These are phyloP conservation scores for Drosophila seclusa DNA, from an alignment of 2,888 invertebrate species.

Conservation along the genomic window DNA sequence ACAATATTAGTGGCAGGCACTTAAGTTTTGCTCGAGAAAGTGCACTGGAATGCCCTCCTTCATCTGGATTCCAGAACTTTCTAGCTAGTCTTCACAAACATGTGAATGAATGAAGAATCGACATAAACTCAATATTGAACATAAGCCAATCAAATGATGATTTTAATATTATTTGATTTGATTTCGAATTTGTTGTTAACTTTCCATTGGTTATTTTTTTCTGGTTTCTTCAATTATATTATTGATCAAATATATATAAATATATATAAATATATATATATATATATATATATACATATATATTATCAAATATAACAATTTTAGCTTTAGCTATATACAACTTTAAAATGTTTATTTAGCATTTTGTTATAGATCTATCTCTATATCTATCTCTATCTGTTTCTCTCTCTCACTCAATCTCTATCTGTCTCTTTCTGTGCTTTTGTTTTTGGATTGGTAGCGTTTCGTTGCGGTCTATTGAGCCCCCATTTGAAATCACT, in stretches of 20 bases:
- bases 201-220: background rate
- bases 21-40: background rate
- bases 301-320: background rate
- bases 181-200: background rate
- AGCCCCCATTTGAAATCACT: background rate
- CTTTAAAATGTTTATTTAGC: background rate
- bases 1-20: slow-evolving; percentile 1
- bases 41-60: background rate
- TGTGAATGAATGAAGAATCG: background rate
- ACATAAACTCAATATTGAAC: background rate
- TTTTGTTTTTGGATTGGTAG: slow-evolving; percentile 10
- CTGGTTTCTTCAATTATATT: background rate
- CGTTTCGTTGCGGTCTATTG: slow-evolving; percentile 16
- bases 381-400: background rate
- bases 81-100: background rate
- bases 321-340: background rate
- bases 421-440: background rate
- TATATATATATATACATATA: too few species aligned
- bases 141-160: background rate
- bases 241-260: too few species aligned
- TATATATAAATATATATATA: too few species aligned
- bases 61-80: background rate
- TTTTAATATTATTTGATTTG: background rate
- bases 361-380: background rate
- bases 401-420: background rate